Conservation (phyloP, 2,113 vertebrate species). For the Ploceus nigricollis region DNA sequence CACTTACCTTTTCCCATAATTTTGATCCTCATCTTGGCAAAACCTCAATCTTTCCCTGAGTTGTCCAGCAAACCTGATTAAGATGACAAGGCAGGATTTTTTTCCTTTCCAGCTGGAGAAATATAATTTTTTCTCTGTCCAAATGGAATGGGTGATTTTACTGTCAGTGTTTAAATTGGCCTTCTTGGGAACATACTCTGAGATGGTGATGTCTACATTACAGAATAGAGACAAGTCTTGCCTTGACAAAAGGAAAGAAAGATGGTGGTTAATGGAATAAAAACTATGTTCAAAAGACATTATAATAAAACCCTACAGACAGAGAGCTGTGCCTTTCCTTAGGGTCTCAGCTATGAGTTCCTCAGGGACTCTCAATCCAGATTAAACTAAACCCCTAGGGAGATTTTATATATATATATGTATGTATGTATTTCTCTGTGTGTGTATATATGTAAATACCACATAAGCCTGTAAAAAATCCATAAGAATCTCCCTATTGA, state of each 20-base stretch:
- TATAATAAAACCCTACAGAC: not conserved
- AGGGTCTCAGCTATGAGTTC: not conserved
- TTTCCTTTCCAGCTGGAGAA: not conserved
- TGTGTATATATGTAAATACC: not conserved
- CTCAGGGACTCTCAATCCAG: not conserved
- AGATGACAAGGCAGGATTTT: not conserved
- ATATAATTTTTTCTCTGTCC: not conserved
- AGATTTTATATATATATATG: not conserved
- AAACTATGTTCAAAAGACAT: not conserved
- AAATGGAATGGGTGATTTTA: not conserved
- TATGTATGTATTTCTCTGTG: not conserved
- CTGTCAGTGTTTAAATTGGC: conserved; percentile 37
- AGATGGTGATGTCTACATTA: conserved; percentile 15
- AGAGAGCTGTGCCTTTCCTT: not conserved
- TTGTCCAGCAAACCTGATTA: not conserved
- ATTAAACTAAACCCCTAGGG: not conserved
- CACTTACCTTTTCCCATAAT: not conserved
- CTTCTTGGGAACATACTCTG: not conserved
- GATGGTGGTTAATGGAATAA: not conserved
- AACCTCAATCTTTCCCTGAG: not conserved
- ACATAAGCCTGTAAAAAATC: not conserved
- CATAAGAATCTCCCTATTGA: not conserved
- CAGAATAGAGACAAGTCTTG: not conserved
- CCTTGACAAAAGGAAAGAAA: not conserved
- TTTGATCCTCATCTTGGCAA: not conserved